Evolutionary conservation across 2,797 vertebrate species (phyloP).

Genomic region (Mormyrus proboscirostris): DNA sequence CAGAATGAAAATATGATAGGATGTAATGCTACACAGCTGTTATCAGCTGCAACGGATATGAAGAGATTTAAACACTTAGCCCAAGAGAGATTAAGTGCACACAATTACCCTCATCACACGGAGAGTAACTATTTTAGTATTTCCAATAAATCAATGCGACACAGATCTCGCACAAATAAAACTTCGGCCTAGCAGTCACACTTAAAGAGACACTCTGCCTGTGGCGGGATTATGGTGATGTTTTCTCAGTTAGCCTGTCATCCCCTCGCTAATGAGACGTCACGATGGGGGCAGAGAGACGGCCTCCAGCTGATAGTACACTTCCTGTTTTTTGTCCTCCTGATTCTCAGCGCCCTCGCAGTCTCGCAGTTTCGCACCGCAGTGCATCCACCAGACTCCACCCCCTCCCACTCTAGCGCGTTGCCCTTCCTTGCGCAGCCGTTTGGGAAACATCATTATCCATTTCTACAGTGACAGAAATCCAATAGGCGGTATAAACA

Average conservation of each 20-base stretch:
- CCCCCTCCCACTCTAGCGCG: neutral
- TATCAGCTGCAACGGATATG: neutral
- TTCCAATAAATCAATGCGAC: neutral
- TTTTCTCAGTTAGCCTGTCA: neutral
- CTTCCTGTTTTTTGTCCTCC: neutral
- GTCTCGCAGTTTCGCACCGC: neutral
- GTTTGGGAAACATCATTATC: neutral
- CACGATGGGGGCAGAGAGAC: neutral
- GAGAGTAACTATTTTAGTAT: neutral
- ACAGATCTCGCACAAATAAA: neutral
- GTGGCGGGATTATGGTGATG: neutral
- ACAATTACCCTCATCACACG: neutral
- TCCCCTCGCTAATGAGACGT: neutral
- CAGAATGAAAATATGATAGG: neutral
- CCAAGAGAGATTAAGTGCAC: neutral
- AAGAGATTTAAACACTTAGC: neutral
- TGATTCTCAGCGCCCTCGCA: neutral
- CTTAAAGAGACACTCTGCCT: neutral
- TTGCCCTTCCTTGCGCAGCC: neutral
- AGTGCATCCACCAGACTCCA: neutral
- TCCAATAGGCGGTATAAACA: neutral
- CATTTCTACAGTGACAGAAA: neutral
- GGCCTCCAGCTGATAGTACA: neutral
- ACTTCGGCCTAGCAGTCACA: neutral
- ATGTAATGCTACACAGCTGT: neutral